Evolutionary conservation across 2,113 vertebrate genomes (phyloP).

Genomic region (human): DNA sequence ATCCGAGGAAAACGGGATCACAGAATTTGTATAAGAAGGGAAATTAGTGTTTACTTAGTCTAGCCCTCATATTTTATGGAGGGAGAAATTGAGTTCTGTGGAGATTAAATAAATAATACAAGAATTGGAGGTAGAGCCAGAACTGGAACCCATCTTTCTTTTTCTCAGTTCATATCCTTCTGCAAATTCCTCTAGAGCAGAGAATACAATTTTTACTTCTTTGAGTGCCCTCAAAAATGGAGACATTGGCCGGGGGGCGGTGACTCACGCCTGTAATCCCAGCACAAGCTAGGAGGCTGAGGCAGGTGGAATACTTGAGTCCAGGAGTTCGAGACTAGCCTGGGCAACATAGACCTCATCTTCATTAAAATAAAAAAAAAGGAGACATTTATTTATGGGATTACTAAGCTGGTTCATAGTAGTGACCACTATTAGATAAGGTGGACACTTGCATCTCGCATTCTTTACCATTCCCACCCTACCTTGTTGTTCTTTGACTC

Average conservation of each 20-base stretch:
- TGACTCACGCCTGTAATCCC: too few species aligned
- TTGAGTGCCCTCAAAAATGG: too few species aligned
- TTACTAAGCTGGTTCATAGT: background rate
- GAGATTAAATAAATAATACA: constrained; percentile 23
- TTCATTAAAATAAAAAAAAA: background rate
- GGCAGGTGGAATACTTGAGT: too few species aligned
- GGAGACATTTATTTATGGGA: constrained; percentile 16
- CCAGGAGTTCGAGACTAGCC: too few species aligned
- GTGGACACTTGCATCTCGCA: background rate
- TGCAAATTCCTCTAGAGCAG: constrained; percentile 11
- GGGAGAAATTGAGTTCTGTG: background rate
- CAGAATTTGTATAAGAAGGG: background rate
- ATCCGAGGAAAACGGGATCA: background rate
- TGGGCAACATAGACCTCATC: too few species aligned
- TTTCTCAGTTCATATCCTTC: background rate
- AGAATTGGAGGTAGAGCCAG: background rate
- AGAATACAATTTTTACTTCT: background rate
- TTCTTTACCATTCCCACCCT: background rate
- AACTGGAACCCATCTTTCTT: constrained; percentile 31
- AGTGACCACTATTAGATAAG: background rate
- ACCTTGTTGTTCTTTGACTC: background rate
- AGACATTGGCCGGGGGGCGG: too few species aligned
- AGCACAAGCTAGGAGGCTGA: too few species aligned
- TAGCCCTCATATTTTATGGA: background rate
- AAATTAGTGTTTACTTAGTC: background rate